phyloP scores from a whole-genome alignment of 2,888 invertebrate genomes.

The Eupithecia abbreviata region DNA sequence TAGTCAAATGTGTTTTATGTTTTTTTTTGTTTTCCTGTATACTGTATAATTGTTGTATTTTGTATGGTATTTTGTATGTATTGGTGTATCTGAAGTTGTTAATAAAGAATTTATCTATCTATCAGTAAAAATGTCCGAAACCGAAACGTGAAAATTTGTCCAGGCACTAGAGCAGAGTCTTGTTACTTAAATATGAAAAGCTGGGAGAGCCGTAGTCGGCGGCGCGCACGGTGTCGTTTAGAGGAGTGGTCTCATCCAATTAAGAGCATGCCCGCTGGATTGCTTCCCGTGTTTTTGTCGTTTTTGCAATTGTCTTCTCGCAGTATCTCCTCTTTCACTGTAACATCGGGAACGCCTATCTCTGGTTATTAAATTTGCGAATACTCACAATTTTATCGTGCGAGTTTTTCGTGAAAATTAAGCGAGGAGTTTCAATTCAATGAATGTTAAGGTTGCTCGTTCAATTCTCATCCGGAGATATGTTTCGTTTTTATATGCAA shows the following conservation, averaged over 20 bases:
- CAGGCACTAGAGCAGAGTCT: slow-evolving; percentile 33
- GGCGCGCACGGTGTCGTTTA: slow-evolving; percentile 70
- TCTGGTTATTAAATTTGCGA: slow-evolving; percentile 53
- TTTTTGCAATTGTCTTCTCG: slow-evolving; percentile 76
- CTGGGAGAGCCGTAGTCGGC: slow-evolving; percentile 47
- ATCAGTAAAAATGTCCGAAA: slow-evolving; percentile 13
- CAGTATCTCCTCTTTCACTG: slow-evolving; percentile 65
- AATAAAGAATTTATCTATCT: no score
- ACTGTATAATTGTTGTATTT: no score
- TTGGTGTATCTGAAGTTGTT: no score
- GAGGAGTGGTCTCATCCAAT: slow-evolving; percentile 82
- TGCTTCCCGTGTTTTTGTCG: slow-evolving; percentile 76
- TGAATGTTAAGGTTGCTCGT: slow-evolving; percentile 19
- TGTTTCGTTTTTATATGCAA: slow-evolving; percentile 10
- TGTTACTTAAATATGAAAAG: slow-evolving; percentile 60
- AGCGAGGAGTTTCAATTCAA: slow-evolving; percentile 14
- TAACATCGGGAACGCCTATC: slow-evolving; percentile 55
- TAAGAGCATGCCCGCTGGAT: slow-evolving; percentile 78
- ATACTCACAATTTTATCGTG: slow-evolving; percentile 32
- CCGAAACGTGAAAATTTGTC: background rate
- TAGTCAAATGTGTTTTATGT: no score
- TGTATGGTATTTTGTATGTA: no score
- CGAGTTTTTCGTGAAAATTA: slow-evolving; percentile 15
- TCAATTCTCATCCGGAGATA: slow-evolving; percentile 10
- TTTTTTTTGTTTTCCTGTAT: no score